Evolutionary conservation across 2,113 vertebrate species (phyloP).

Genomic region (Cromileptes altivelis): DNA sequence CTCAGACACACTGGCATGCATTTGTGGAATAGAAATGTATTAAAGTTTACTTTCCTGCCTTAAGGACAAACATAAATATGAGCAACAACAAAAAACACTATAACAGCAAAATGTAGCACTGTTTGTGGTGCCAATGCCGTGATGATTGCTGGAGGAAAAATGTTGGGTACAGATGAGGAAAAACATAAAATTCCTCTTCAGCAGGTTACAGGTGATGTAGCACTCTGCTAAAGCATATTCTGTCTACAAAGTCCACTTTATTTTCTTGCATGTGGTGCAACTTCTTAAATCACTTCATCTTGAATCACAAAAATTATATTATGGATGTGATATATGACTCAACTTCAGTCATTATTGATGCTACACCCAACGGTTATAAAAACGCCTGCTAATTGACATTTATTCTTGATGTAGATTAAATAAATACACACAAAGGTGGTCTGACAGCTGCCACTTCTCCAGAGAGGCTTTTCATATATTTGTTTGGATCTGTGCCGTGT

Average conservation of each 20-base stretch:
- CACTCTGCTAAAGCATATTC: not conserved
- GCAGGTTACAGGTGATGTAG: not conserved
- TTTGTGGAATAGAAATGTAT: conserved; percentile 4
- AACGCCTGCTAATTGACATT: not conserved
- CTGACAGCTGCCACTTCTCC: conserved; percentile 39
- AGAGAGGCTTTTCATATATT: conserved; percentile 19
- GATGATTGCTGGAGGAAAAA: not conserved
- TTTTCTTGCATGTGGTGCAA: not conserved
- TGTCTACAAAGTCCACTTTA: not conserved
- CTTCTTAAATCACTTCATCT: not conserved
- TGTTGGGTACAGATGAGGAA: not conserved
- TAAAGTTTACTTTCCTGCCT: not conserved
- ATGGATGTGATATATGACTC: not conserved
- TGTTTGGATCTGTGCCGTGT: conserved; percentile 36
- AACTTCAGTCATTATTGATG: not conserved
- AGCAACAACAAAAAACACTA: not conserved
- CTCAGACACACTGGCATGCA: conserved; percentile 1
- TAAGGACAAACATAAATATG: conserved; percentile 1
- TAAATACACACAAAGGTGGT: not conserved
- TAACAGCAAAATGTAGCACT: not conserved
- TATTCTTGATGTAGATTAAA: conserved; percentile 5
- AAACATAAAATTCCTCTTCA: not conserved
- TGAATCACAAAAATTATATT: not conserved
- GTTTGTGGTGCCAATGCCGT: not conserved
- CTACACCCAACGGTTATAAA: not conserved